These are phyloP conservation scores for Tolmerus cingulatus DNA, from an alignment of 2,888 invertebrate species.

Conservation along the genomic window DNA sequence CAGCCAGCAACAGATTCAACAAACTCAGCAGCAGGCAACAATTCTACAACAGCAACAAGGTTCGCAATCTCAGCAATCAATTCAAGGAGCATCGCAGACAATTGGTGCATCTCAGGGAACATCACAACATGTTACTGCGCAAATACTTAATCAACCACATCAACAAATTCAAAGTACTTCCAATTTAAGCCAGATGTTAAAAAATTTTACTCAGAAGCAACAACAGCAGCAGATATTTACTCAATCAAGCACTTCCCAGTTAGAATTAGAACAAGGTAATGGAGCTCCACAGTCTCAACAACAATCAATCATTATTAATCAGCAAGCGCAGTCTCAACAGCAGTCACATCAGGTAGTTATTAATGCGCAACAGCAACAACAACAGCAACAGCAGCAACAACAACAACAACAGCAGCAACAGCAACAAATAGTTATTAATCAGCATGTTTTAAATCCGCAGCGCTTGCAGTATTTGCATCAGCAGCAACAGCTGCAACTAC, in stretches of 20 bases:
- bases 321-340: constrained; percentile 54
- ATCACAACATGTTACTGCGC: constrained; percentile 47
- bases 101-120: constrained; percentile 47
- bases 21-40: constrained; percentile 42
- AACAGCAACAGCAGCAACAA: constrained; percentile 58
- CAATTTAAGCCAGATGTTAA: constrained; percentile 63
- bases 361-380: constrained; percentile 55
- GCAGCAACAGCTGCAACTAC: constrained; percentile 57
- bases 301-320: constrained; percentile 52
- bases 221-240: constrained; percentile 65
- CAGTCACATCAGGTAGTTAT: constrained; percentile 64
- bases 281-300: constrained; percentile 54
- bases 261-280: constrained; percentile 58
- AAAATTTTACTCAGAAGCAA: constrained; percentile 63
- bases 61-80: neutral
- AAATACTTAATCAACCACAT: constrained; percentile 48
- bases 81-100: neutral
- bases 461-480: constrained; percentile 58
- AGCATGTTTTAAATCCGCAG: constrained; percentile 60
- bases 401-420: constrained; percentile 56
- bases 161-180: constrained; percentile 66
- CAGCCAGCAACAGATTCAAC: constrained; percentile 65
- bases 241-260: constrained; percentile 50
- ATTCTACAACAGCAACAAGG: constrained; percentile 57
- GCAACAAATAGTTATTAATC: constrained; percentile 60